A percentile compares a stretch with the other conserved stretches of the same genome.
Conservation (phyloP, 2,797 vertebrate species). For the Taeniopygia guttata region DNA sequence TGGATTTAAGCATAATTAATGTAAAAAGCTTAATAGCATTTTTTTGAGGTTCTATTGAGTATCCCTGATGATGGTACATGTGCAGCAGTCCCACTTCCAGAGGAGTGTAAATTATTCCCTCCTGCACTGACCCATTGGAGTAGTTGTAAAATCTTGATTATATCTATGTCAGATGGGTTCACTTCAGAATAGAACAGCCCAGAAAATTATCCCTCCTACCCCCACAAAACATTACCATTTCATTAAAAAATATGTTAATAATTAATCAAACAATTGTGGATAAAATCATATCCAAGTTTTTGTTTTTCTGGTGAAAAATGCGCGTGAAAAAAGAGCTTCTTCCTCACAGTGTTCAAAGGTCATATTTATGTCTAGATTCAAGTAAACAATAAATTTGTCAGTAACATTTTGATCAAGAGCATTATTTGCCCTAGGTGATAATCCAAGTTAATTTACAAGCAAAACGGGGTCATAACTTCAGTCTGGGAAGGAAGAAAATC, state of each 20-base stretch:
- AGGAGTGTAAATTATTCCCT: neutral
- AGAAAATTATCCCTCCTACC: neutral
- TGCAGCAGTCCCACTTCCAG: neutral
- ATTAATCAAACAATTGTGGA: slow-evolving; percentile 29
- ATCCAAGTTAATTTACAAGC: neutral
- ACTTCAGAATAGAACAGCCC: neutral
- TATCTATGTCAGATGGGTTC: neutral
- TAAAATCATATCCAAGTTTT: neutral
- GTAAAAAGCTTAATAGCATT: slow-evolving; percentile 18
- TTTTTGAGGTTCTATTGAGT: neutral
- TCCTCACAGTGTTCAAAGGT: neutral
- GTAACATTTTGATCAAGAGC: neutral
- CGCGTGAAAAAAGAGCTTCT: neutral
- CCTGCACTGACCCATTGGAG: neutral
- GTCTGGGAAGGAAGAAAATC: neutral
- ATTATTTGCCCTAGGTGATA: neutral
- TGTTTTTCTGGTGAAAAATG: slow-evolving; percentile 4
- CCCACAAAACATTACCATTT: neutral
- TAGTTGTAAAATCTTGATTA: slow-evolving; percentile 17
- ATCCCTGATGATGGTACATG: neutral
- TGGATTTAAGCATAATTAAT: slow-evolving; percentile 32
- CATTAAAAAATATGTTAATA: neutral
- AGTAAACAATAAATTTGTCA: neutral
- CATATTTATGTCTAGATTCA: neutral
- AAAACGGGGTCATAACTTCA: neutral